These are phyloP conservation scores for Odocoileus hemionus DNA, from an alignment of 2,113 vertebrate species.

Conservation along the genomic window DNA sequence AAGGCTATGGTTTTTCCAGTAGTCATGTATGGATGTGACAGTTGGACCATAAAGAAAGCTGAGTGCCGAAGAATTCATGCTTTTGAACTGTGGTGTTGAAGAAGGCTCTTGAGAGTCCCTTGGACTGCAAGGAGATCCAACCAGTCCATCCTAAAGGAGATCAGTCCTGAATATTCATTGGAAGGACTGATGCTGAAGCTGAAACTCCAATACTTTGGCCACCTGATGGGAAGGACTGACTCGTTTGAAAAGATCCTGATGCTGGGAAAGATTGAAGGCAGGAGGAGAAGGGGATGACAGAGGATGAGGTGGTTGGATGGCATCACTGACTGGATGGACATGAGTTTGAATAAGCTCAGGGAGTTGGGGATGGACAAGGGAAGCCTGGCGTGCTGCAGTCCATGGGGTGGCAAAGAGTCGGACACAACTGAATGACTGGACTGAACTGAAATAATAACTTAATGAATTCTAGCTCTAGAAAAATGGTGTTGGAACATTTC, in stretches of 20 bases:
- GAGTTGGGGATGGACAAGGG: not conserved
- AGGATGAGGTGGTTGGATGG: not conserved
- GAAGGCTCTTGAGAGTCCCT: not conserved
- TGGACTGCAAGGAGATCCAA: not conserved
- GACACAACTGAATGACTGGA: not conserved
- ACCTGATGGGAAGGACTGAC: accelerated
- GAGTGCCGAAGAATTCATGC: not conserved
- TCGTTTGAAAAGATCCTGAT: not conserved
- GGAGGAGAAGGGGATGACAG: not conserved
- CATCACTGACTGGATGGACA: not conserved
- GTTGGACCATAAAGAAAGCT: not conserved
- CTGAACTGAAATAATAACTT: not conserved
- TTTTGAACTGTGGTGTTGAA: not conserved
- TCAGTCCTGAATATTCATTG: not conserved
- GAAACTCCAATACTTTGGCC: not conserved
- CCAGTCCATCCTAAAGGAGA: not conserved
- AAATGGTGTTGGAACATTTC: constrained; percentile 25
- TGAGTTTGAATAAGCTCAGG: not conserved
- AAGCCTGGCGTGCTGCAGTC: not conserved
- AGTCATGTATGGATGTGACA: not conserved
- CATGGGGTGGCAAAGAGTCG: not conserved
- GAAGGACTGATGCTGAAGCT: not conserved
- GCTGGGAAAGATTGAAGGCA: not conserved
- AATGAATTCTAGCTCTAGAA: not conserved
- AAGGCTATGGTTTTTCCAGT: not conserved